Percentiles rank a stretch among this genome's conserved stretches.
These are phyloP conservation scores for Argentina silus DNA, from an alignment of 2,797 vertebrate genomes.

Conservation along the genomic window DNA sequence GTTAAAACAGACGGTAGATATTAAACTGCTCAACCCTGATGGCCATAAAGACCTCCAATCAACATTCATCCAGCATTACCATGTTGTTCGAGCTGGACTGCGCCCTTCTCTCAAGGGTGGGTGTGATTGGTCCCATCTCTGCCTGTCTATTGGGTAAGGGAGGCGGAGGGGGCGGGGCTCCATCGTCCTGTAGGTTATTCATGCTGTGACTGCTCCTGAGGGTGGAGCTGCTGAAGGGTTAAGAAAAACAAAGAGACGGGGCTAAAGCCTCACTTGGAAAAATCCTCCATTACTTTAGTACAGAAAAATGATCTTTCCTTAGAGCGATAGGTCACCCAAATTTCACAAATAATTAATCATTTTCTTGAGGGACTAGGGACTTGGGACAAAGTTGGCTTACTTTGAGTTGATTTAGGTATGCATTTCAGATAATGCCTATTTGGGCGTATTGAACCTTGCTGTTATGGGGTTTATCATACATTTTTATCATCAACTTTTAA, in stretches of 20 bases:
- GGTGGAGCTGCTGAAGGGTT: slow-evolving; percentile 5
- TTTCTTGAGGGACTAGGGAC: slow-evolving; percentile 44
- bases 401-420: slow-evolving; percentile 43
- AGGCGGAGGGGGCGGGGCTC: slow-evolving; percentile 45
- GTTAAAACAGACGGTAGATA: background rate
- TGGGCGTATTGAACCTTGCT: too few relatives aligned
- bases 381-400: slow-evolving; percentile 52
- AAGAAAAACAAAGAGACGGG: background rate
- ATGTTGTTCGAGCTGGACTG: slow-evolving; percentile 53
- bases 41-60: too few relatives aligned
- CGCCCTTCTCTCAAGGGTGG: slow-evolving; percentile 20
- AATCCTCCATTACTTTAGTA: slow-evolving; percentile 13
- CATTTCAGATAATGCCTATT: slow-evolving; percentile 14
- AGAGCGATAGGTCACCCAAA: slow-evolving; percentile 71
- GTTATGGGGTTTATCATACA: too few relatives aligned
- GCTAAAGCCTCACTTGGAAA: slow-evolving; percentile 17
- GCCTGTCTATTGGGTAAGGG: slow-evolving; percentile 46
- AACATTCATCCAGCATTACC: slow-evolving; percentile 42
- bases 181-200: slow-evolving; percentile 71
- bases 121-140: slow-evolving; percentile 33
- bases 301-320: too few relatives aligned
- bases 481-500: too few relatives aligned
- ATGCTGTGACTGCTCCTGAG: slow-evolving; percentile 78
- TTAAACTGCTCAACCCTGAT: background rate
- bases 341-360: slow-evolving; percentile 58